Conservation (phyloP, 92 coral and sea anemone species). For the Epizoanthus illoricatus region DNA sequence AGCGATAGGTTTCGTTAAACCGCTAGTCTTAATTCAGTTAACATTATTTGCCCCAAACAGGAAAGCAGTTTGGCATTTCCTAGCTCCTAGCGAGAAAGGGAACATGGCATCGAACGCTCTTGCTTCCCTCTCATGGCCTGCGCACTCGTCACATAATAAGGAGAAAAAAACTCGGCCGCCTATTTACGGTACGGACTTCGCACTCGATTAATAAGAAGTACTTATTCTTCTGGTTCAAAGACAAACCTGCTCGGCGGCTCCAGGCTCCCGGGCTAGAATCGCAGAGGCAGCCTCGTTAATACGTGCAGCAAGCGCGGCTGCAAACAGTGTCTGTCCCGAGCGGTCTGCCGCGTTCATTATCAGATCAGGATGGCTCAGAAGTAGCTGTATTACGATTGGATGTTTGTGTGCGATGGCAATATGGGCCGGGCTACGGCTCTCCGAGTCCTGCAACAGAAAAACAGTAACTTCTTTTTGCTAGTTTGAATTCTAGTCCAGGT, state of each 20-base stretch:
- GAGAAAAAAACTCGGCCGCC: too few relatives aligned
- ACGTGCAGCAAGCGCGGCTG: conserved; percentile 88
- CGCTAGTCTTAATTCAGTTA: too few relatives aligned
- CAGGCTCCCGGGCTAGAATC: conserved; percentile 90
- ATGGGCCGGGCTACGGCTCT: conserved; percentile 88
- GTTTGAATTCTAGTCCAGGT: too few relatives aligned
- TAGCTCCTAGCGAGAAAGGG: too few relatives aligned
- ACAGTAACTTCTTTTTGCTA: too few relatives aligned
- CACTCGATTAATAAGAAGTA: too few relatives aligned
- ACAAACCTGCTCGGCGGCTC: conserved; percentile 93
- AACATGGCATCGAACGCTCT: too few relatives aligned
- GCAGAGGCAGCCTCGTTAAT: conserved; percentile 92
- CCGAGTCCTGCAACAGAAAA: conserved; percentile 74
- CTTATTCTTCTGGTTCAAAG: not conserved
- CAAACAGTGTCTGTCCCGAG: conserved; percentile 94
- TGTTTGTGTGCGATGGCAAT: conserved; percentile 88
- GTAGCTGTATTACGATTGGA: conserved; percentile 83
- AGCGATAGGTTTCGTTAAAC: not conserved
- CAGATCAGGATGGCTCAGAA: conserved; percentile 93
- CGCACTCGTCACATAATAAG: too few relatives aligned
- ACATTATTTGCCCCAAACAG: too few relatives aligned
- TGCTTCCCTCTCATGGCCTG: too few relatives aligned
- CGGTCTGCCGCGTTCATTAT: conserved; percentile 89
- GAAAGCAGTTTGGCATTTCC: too few relatives aligned
- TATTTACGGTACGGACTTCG: too few relatives aligned